These are phyloP conservation scores for Xenus cinereus DNA, from an alignment of 2,113 vertebrate genomes.

Conservation along the genomic window DNA sequence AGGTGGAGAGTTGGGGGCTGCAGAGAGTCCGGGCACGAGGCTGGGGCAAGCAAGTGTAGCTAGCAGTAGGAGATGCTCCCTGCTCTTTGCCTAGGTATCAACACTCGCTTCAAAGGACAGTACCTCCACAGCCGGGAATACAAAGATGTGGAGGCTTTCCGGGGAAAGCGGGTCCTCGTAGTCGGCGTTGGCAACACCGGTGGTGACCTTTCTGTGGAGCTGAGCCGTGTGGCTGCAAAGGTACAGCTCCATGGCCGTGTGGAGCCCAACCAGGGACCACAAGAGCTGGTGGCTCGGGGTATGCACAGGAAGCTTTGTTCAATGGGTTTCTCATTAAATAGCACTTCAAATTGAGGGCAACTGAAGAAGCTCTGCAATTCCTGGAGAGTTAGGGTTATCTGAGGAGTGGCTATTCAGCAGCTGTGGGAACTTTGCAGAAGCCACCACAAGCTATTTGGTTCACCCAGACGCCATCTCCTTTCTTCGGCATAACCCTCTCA, in stretches of 20 bases:
- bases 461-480: background rate
- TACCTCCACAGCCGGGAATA: slow-evolving; percentile 86
- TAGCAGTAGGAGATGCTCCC: background rate
- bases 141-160: slow-evolving; percentile 73
- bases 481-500: background rate
- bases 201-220: slow-evolving; percentile 84
- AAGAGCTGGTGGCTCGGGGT: background rate
- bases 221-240: slow-evolving; percentile 81
- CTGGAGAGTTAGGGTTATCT: background rate
- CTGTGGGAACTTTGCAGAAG: background rate
- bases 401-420: background rate
- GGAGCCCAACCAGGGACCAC: accelerated
- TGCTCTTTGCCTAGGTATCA: slow-evolving; percentile 74
- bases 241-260: slow-evolving; percentile 12
- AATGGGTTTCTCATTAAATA: background rate
- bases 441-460: background rate
- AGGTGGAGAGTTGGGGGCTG: background rate
- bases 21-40: accelerated
- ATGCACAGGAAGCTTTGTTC: background rate
- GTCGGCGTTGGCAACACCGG: slow-evolving; percentile 88
- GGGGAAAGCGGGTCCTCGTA: slow-evolving; percentile 82
- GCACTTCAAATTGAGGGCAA: background rate
- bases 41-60: background rate
- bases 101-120: slow-evolving; percentile 79
- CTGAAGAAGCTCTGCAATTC: background rate